Base-by-base conservation (phyloP, 2,888 invertebrate genomes). In the Brachyptera risi region DNA sequence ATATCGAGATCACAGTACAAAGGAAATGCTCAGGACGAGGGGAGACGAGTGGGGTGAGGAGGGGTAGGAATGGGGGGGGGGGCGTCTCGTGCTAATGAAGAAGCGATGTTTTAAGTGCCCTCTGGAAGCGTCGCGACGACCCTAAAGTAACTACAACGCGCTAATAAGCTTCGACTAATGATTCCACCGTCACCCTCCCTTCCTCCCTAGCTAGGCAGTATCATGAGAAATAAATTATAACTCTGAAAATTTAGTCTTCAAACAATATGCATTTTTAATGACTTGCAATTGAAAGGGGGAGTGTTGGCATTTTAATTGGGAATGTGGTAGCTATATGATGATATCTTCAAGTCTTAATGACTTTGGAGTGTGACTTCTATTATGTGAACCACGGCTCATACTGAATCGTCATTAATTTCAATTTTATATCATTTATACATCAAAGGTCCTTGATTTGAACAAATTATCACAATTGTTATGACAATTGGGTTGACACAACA, bases 81-180 rank as follows among this genome's bases (percentile, higher is more conserved):
- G n/a, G 49, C 24, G 27, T 27, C 38, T 38, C 23, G 19, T 27
- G 51, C 38, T 59, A 59, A 59, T 59, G 59, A 51, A 59, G 59
- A 50, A 38, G 59, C 38, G 59, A 37, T 38, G 59, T 24, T 38
- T 50, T 38, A 59, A 51, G 51, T 38, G 38, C 51, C 35, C 38
- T 40, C 38, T 31, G 37, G 51, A 38, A 51, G 58, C 35, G 31
- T 19, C 54, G 54, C 37, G 23, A 21, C 54, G 23, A 19, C 37
- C 26, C 26, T 4, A n/a, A 26, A 24, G 40, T 15, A 9, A 21
- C 42, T 42, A 17, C 31, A 19, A 31, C 27, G 37, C 50, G 50
- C 24, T 59, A 59, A 59, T 59, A 50, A 59, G 59, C 59, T 23
- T 21, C 7, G 38, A 49, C 50, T 59, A 59, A 59, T 59, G 59